phyloP scores from a whole-genome alignment of 2,888 invertebrate species.

The Chloroclysta siterata region DNA sequence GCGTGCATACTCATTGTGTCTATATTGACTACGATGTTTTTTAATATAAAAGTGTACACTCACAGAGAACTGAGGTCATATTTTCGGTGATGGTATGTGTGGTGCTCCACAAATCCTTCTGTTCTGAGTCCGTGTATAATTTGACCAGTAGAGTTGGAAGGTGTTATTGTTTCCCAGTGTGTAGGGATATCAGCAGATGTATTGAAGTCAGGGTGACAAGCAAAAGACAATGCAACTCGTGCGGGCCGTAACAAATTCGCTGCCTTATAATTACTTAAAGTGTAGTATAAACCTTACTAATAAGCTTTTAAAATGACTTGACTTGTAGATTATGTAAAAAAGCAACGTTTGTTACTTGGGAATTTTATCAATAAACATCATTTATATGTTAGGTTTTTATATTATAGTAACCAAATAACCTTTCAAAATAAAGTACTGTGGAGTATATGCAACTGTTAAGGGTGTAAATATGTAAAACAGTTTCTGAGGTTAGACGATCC shows the following conservation, averaged over 20 bases:
- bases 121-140: background rate
- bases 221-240: constrained; percentile 17
- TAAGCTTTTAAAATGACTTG: no score
- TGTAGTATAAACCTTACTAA: background rate
- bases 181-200: constrained; percentile 11
- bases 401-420: no score
- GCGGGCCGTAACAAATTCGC: constrained; percentile 18
- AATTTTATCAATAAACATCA: no score
- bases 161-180: background rate
- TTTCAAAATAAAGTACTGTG: no score
- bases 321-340: no score
- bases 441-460: no score
- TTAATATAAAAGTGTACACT: background rate
- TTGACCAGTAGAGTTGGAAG: background rate
- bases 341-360: no score
- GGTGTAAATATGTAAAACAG: background rate
- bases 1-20: background rate
- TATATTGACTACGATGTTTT: background rate
- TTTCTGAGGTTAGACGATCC: background rate
- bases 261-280: background rate
- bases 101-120: background rate
- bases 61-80: no score
- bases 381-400: no score
- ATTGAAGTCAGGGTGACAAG: constrained; percentile 21
- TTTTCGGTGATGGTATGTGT: no score